Percentiles rank a stretch among this genome's conserved stretches.
phyloP scores from a whole-genome alignment of 2,113 vertebrate genomes.

The Gila orcuttii region DNA sequence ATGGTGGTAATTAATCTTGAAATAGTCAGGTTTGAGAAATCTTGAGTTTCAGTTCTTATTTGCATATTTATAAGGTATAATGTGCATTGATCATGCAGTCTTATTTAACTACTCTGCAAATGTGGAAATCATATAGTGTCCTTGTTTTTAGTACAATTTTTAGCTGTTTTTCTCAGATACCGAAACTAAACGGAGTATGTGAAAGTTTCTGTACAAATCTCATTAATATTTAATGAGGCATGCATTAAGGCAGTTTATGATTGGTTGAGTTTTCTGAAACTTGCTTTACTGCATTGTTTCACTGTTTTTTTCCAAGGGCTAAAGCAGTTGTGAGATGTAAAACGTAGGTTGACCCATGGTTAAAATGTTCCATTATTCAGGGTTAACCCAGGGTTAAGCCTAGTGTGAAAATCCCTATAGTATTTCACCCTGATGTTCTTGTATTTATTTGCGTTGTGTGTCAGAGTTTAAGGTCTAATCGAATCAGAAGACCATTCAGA shows the following conservation, averaged over 20 bases:
- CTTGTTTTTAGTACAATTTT: background rate
- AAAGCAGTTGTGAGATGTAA: background rate
- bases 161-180: background rate
- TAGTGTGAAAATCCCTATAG: conserved; percentile 1
- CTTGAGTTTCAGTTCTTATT: background rate
- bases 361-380: background rate
- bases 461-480: background rate
- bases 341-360: background rate
- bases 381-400: background rate
- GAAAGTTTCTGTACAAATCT: background rate
- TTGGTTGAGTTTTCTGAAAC: background rate
- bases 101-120: background rate
- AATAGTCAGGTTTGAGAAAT: background rate
- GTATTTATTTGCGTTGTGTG: background rate
- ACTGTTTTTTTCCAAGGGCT: background rate
- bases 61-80: background rate
- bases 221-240: conserved; percentile 3
- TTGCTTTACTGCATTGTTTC: background rate
- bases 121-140: background rate
- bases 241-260: background rate
- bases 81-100: background rate
- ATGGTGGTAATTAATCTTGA: background rate
- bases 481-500: background rate
- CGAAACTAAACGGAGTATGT: background rate
- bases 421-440: background rate